These are phyloP conservation scores for Drosophila albomicans DNA, from an alignment of 1,140 invertebrate genomes.

Conservation along the genomic window DNA sequence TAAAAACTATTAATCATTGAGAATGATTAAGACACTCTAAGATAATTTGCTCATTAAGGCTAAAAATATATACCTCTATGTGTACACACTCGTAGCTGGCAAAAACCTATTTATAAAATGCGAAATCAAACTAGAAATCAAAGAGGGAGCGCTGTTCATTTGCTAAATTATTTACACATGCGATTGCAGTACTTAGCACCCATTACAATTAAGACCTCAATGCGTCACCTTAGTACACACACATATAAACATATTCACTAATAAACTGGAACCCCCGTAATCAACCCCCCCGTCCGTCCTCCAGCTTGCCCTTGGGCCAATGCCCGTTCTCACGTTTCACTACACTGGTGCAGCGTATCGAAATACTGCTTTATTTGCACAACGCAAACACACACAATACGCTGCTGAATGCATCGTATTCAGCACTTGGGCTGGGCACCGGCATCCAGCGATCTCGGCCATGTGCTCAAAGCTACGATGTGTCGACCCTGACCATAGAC, in stretches of 20 bases:
- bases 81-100: neutral
- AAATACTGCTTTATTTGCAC: conserved; percentile 41
- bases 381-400: conserved; percentile 38
- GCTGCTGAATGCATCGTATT: conserved; percentile 14
- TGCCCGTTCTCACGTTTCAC: conserved; percentile 63
- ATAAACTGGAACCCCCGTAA: conserved; percentile 1
- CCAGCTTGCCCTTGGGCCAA: conserved; percentile 27
- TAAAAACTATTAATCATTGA: neutral
- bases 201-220: neutral
- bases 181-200: conserved; percentile 1
- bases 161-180: conserved; percentile 1
- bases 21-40: neutral
- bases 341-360: conserved; percentile 64
- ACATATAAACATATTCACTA: neutral
- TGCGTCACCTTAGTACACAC: conserved; percentile 23
- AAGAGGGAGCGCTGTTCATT: neutral
- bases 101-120: neutral
- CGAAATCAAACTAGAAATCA: neutral
- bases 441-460: conserved; percentile 40
- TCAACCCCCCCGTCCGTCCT: neutral
- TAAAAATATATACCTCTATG: neutral
- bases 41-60: neutral
- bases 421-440: neutral
- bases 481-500: conserved; percentile 75
- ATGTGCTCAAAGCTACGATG: conserved; percentile 53